Evolutionary conservation across 2,888 invertebrate genomes (phyloP).

Genomic region (Hanleya hanleyi): DNA sequence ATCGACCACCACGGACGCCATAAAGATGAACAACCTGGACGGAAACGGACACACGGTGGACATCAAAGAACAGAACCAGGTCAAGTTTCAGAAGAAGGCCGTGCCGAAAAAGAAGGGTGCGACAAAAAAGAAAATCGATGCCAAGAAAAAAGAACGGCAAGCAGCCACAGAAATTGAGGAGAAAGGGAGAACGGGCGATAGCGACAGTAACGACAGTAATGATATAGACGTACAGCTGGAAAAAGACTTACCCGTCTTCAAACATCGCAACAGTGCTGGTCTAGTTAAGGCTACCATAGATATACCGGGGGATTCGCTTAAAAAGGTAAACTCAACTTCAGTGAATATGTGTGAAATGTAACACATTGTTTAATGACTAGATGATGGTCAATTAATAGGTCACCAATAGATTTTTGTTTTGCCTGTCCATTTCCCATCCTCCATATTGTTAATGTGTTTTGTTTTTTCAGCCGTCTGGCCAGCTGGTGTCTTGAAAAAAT

Average conservation of each 20-base stretch:
- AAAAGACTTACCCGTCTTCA: neutral
- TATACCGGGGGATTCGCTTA: neutral
- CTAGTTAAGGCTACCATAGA: neutral
- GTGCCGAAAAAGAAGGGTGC: neutral
- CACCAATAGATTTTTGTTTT: too few relatives aligned
- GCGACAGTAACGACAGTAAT: neutral
- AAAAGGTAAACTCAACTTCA: constrained; percentile 4
- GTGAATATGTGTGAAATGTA: too few relatives aligned
- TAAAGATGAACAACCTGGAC: constrained; percentile 2
- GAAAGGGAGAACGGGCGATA: neutral
- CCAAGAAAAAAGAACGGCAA: neutral
- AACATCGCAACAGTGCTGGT: neutral
- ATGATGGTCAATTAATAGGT: too few relatives aligned
- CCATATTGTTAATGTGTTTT: too few relatives aligned
- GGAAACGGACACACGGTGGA: neutral
- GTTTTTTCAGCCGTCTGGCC: too few relatives aligned
- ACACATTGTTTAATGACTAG: too few relatives aligned
- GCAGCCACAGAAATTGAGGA: too few relatives aligned
- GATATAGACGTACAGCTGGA: neutral
- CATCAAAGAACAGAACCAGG: neutral
- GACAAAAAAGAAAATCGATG: neutral
- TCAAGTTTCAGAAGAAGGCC: neutral
- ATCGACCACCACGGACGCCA: neutral
- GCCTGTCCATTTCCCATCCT: too few relatives aligned
- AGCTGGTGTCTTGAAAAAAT: too few relatives aligned